A percentile compares a stretch with the other conserved stretches of the same genome.
These are phyloP conservation scores for Columba janthina DNA, from an alignment of 2,113 vertebrate species.

Conservation along the genomic window DNA sequence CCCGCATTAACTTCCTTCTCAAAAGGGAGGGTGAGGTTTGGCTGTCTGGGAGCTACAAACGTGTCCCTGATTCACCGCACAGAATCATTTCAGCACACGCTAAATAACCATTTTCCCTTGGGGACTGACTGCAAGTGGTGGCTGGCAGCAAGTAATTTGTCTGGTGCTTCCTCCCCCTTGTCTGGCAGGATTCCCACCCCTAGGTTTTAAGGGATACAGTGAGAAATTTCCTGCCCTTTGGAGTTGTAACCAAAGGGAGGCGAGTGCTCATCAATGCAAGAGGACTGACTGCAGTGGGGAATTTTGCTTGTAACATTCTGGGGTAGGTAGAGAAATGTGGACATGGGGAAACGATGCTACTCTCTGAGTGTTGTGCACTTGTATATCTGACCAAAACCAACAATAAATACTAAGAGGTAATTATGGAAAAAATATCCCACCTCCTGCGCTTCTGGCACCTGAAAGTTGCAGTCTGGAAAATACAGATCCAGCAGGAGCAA, in stretches of 20 bases:
- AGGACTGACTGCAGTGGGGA: neutral
- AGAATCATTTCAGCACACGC: neutral
- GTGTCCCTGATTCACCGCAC: neutral
- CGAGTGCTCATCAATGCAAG: fast-evolving
- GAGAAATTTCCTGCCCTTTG: neutral
- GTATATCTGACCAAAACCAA: neutral
- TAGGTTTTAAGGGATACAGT: neutral
- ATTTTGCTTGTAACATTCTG: neutral
- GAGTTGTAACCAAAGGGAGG: neutral
- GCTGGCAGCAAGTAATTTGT: neutral
- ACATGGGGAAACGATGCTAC: neutral
- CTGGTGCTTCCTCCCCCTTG: neutral
- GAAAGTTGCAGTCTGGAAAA: neutral
- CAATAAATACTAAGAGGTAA: neutral
- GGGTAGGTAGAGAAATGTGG: neutral
- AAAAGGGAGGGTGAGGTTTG: neutral
- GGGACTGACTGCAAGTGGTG: neutral
- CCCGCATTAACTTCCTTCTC: neutral
- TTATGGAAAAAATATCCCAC: neutral
- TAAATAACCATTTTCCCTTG: neutral
- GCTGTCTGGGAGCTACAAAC: neutral
- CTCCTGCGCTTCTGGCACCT: neutral
- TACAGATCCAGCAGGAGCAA: neutral
- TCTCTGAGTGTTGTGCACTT: fast-evolving
- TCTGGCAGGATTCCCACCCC: neutral